Evolutionary conservation across 2,888 invertebrate species (phyloP), one percentile per base, ranked within the genome.

Genomic region (Pandemis corylana): DNA sequence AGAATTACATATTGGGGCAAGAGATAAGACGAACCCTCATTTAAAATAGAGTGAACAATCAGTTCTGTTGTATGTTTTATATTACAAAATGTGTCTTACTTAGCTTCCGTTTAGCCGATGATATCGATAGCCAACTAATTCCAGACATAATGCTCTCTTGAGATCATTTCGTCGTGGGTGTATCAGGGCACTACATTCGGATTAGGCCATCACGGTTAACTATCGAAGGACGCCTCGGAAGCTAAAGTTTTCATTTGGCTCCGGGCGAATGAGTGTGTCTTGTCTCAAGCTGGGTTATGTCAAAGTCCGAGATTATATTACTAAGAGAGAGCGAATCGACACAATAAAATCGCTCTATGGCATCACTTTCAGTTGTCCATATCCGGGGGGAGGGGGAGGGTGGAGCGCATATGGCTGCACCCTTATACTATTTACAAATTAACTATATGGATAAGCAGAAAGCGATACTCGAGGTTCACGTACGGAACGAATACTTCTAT

Each of bases 401-500:
- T 49, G 62, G 66, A 51, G 46, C 28, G 66, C 68, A 59, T 77
- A 78, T 78, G 80, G 79, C 79, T 78, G 80, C 81, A 78, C 82
- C 81, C 79, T 49, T 65, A 49, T 77, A 82, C 82, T 83, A 85
- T 84, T 85, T 83, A 83, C 84, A 81, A 78, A 84, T 78, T 77
- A 80, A 74, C 67, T 71, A 73, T 61, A 74, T 80, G 79, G 80
- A 80, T 78, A 84, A 85, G 85, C 86, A 80, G 80, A 77, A 84
- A 85, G 85, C 85, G 81, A 82, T 83, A 82, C 82, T 80, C 79
- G 78, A 80, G 77, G 79, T 79, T 79, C 81, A 79, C 81, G 78
- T 79, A 80, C 80, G 80, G 80, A 83, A 78, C 81, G 77, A 82
- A 77, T 80, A 82, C 81, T 77, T 77, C 77, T 85, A 82, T 89